phyloP scores from a whole-genome alignment of 2,888 invertebrate species.

The Cynaeus angustus region DNA sequence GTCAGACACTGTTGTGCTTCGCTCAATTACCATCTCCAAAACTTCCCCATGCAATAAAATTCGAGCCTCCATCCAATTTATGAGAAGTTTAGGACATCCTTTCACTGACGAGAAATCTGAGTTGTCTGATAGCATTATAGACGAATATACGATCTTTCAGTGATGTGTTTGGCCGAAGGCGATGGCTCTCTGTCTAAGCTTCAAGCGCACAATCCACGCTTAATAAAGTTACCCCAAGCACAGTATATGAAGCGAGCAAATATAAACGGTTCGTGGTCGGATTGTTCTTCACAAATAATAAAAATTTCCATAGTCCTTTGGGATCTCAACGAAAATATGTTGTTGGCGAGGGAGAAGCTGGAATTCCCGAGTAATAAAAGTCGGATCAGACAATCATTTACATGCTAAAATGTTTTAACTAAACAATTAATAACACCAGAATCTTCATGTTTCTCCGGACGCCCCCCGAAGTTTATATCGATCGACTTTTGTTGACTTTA shows the following conservation, averaged over 20 bases:
- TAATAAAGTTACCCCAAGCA: slow-evolving; percentile 18
- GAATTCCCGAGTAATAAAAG: neutral
- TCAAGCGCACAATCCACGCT: slow-evolving; percentile 9
- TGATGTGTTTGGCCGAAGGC: slow-evolving; percentile 1
- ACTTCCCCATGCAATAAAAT: slow-evolving; percentile 32
- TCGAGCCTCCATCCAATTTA: slow-evolving; percentile 21
- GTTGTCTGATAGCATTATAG: neutral
- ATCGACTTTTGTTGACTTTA: too few species aligned
- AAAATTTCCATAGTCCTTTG: slow-evolving; percentile 8
- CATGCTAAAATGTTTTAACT: too few species aligned
- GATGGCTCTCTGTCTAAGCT: slow-evolving; percentile 5
- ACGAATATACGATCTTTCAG: slow-evolving; percentile 8
- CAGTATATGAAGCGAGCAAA: slow-evolving; percentile 10
- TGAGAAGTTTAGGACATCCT: slow-evolving; percentile 6
- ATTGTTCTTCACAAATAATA: slow-evolving; percentile 2
- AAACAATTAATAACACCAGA: too few species aligned
- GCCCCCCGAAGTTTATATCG: too few species aligned
- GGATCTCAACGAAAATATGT: slow-evolving; percentile 1
- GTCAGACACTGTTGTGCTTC: slow-evolving; percentile 17
- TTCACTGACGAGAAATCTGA: slow-evolving; percentile 6
- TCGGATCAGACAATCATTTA: too few species aligned
- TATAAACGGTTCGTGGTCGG: slow-evolving; percentile 14
- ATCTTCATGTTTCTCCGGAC: neutral
- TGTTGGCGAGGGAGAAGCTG: slow-evolving; percentile 1
- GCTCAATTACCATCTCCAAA: slow-evolving; percentile 22